Base-by-base conservation (phyloP, 2,113 vertebrate species). In the Platichthys stellatus region DNA sequence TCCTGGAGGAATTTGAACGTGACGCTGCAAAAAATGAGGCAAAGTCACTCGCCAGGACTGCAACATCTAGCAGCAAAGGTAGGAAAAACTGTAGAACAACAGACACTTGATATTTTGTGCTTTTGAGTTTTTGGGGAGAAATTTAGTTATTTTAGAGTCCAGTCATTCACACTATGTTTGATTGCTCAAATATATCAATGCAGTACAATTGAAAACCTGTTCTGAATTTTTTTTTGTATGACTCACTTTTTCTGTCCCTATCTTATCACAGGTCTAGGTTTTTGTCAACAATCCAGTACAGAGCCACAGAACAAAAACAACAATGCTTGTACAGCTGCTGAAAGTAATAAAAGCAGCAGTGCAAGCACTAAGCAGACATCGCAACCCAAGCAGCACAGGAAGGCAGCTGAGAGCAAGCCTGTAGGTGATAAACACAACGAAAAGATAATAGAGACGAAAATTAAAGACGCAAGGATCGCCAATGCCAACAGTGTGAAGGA, bases 301-400 rank as follows among this genome's bases (percentile, higher is more conserved):
- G 72, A 85, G 74, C 51, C 88, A 26, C 89, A 89, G 83, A 96
- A 96, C 60, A 93, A 86, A 84, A 96, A 96, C 85, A 96, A 94
- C 85, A 96, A 94, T 9, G 94, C 94, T 11, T 84, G 90, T 43
- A 92, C 92, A 56, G 91, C 89, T 66, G 85, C 81, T 38, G 77
- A 56, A 14, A 85, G 53, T 15, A 51, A 63, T n/a, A 86, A 88
- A 79, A 86, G 45, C 40, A 80, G 63, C 68, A 45, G n/a, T 26
- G 28, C 35, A 64, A 66, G 71, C 58, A 31, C n/a, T 20, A 80
- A 82, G 63, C 63, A 79, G 31, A 26, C 18, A 43, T 57, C 65
- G 45, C 77, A 80, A 68, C 71, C 76, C 23, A 63, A 85, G 45
- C 78, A 69, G 28, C 38, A 28, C 1, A 51, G 14, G 26, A 73